A percentile compares a stretch with the other conserved stretches of the same genome.
These are phyloP conservation scores for Tenualosa thibaudeaui DNA, from an alignment of 2,797 vertebrate species.

Conservation along the genomic window DNA sequence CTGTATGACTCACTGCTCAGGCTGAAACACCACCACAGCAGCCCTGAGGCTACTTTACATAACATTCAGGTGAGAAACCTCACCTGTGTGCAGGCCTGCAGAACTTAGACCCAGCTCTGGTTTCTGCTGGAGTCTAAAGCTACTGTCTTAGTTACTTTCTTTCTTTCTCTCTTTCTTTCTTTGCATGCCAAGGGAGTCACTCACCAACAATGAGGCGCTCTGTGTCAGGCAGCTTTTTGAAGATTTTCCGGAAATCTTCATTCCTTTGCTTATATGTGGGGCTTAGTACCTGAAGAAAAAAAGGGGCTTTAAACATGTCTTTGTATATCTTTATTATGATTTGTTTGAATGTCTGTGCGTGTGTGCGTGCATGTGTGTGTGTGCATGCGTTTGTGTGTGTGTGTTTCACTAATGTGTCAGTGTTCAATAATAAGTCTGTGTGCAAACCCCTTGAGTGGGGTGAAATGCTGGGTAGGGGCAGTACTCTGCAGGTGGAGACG, in stretches of 20 bases:
- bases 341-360: not conserved
- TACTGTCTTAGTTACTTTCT: not conserved
- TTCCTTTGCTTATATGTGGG: slow-evolving; percentile 91
- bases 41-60: not conserved
- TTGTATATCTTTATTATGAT: no score
- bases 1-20: not conserved
- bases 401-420: not conserved
- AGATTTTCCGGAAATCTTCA: slow-evolving; percentile 89
- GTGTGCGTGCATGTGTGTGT: not conserved
- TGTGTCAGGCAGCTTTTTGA: slow-evolving; percentile 87
- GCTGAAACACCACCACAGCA: not conserved
- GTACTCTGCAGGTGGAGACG: not conserved
- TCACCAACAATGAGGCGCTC: slow-evolving; percentile 90
- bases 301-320: not conserved
- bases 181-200: slow-evolving; percentile 44
- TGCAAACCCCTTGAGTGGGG: no score
- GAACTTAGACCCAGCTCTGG: not conserved
- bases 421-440: not conserved
- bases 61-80: not conserved
- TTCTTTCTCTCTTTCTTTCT: not conserved
- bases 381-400: not conserved
- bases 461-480: no score
- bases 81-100: not conserved
- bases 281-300: slow-evolving; percentile 81
- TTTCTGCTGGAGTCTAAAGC: not conserved